These are phyloP conservation scores for Drosophila seguyi DNA, from an alignment of 1,140 invertebrate species.

Conservation along the genomic window DNA sequence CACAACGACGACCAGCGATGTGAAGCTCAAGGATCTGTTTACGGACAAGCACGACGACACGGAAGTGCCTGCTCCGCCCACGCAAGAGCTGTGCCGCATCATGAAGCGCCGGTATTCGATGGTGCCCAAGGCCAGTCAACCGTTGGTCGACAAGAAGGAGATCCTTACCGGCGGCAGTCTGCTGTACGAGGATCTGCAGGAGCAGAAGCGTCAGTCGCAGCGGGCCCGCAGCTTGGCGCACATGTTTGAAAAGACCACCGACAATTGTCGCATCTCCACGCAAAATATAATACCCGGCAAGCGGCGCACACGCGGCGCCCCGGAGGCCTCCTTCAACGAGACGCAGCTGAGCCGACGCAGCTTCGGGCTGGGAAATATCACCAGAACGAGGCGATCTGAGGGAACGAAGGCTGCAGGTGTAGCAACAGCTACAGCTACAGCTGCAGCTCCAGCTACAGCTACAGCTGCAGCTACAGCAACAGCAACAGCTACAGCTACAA, in stretches of 20 bases:
- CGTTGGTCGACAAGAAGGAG: conserved; percentile 50
- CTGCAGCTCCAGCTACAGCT: too few species aligned
- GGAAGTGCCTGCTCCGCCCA: background rate
- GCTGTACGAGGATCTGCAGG: conserved; percentile 14
- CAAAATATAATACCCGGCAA: conserved; percentile 78
- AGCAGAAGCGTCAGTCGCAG: background rate
- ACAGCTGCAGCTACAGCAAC: too few species aligned
- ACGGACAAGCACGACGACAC: conserved; percentile 1
- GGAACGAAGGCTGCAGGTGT: background rate
- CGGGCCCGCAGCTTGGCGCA: conserved; percentile 29
- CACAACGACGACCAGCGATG: background rate
- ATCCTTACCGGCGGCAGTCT: conserved; percentile 34
- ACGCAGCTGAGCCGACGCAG: conserved; percentile 37
- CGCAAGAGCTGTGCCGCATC: conserved; percentile 23
- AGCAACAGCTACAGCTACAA: too few species aligned
- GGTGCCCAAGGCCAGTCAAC: conserved; percentile 46
- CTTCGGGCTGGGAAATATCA: conserved; percentile 36
- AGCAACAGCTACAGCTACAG: too few species aligned
- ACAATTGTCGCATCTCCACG: conserved; percentile 74
- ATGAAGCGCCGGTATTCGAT: conserved; percentile 58
- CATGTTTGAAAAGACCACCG: conserved; percentile 66
- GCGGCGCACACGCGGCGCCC: conserved; percentile 52
- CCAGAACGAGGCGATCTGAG: background rate
- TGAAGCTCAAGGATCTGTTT: background rate
- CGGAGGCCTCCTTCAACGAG: conserved; percentile 57